These are phyloP conservation scores for Pampusana beccarii DNA, from an alignment of 2,113 vertebrate species.

Conservation along the genomic window DNA sequence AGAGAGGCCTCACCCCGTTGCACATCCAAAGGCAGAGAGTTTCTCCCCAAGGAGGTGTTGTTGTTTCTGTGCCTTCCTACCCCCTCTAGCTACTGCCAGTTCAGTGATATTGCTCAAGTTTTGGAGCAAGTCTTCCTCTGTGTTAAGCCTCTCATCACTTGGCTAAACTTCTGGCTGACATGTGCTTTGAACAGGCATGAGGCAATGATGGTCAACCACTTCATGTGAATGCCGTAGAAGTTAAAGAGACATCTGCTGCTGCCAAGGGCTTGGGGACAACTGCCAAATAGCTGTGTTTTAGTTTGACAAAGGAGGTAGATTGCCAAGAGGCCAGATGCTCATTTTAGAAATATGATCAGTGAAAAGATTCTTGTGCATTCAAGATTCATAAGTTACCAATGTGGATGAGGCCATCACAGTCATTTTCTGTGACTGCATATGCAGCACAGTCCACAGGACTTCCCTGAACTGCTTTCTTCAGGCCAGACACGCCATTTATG, in stretches of 20 bases:
- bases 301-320: not conserved
- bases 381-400: not conserved
- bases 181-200: not conserved
- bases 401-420: not conserved
- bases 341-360: not conserved
- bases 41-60: not conserved
- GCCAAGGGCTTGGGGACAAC: not conserved
- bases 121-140: not conserved
- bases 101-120: not conserved
- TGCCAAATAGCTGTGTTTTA: not conserved
- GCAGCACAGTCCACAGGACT: not conserved
- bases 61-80: not conserved
- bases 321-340: not conserved
- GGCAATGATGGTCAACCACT: not conserved
- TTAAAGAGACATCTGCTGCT: not conserved
- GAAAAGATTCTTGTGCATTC: not conserved
- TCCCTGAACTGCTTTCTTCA: not conserved
- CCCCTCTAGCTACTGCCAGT: not conserved
- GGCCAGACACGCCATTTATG: not conserved
- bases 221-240: not conserved
- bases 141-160: not conserved
- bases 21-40: not conserved
- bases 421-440: not conserved
- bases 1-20: not conserved
- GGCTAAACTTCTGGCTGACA: not conserved